A percentile compares a stretch with the other conserved stretches of the same genome.
These are phyloP conservation scores for Pantherophis vulpinus DNA, from an alignment of 2,797 vertebrate genomes.

Conservation along the genomic window DNA sequence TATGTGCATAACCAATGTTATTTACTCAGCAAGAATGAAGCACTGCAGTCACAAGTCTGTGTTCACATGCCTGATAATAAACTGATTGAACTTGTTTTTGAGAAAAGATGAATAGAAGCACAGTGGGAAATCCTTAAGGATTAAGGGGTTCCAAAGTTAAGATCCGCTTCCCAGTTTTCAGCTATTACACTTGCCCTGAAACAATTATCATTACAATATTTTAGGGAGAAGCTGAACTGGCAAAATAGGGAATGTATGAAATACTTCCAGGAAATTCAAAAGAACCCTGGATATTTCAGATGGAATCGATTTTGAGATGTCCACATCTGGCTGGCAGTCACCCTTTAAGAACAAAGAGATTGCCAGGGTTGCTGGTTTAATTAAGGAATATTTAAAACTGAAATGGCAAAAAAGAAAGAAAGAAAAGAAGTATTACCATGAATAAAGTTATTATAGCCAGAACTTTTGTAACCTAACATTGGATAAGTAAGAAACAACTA, in stretches of 20 bases:
- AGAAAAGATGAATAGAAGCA: neutral
- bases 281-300: neutral
- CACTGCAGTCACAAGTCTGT: neutral
- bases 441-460: neutral
- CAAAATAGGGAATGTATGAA: neutral
- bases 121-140: neutral
- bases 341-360: conserved; percentile 22
- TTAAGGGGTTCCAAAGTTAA: neutral
- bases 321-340: conserved; percentile 2
- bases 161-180: neutral
- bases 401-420: neutral
- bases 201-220: neutral
- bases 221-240: neutral
- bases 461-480: neutral
- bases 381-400: conserved; percentile 13
- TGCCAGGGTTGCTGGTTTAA: conserved; percentile 11
- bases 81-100: neutral
- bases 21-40: neutral
- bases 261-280: neutral
- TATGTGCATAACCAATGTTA: neutral
- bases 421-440: neutral
- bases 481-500: neutral
- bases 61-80: neutral
- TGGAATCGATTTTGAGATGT: neutral
- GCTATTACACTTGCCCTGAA: neutral